Conservation (phyloP, 2,113 vertebrate species). For the Cichladusa arquata region DNA sequence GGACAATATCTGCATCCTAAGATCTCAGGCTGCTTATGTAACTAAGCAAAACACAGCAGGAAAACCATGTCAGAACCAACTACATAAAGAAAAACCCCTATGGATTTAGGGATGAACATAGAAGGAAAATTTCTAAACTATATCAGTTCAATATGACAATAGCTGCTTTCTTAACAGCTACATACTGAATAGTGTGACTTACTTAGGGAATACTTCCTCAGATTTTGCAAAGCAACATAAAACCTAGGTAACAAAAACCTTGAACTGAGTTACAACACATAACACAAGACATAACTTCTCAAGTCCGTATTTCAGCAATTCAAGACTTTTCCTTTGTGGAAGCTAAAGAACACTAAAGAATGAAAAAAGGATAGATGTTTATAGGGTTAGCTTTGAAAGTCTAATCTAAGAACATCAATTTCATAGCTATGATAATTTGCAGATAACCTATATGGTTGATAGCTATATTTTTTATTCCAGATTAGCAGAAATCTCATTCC, state of each 20-base stretch:
- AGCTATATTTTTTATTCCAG: neutral
- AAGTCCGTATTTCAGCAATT: neutral
- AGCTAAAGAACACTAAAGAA: neutral
- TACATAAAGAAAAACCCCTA: neutral
- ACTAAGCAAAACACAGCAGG: neutral
- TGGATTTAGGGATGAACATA: neutral
- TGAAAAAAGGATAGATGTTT: neutral
- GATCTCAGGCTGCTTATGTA: neutral
- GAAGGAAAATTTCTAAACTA: neutral
- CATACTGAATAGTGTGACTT: neutral
- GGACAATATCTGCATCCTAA: neutral
- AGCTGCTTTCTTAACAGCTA: neutral
- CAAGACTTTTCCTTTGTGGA: neutral
- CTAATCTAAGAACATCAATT: neutral
- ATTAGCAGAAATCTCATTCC: neutral
- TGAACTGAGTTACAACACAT: neutral
- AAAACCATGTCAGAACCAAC: neutral
- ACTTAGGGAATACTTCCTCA: neutral
- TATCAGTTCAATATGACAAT: neutral
- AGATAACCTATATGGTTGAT: neutral
- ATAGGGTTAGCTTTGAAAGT: neutral
- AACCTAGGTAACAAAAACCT: neutral
- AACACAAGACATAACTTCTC: neutral
- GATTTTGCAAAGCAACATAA: neutral
- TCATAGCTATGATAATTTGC: neutral